These are phyloP conservation scores for Diarsia brunnea DNA, from an alignment of 2,888 invertebrate genomes.

Conservation along the genomic window DNA sequence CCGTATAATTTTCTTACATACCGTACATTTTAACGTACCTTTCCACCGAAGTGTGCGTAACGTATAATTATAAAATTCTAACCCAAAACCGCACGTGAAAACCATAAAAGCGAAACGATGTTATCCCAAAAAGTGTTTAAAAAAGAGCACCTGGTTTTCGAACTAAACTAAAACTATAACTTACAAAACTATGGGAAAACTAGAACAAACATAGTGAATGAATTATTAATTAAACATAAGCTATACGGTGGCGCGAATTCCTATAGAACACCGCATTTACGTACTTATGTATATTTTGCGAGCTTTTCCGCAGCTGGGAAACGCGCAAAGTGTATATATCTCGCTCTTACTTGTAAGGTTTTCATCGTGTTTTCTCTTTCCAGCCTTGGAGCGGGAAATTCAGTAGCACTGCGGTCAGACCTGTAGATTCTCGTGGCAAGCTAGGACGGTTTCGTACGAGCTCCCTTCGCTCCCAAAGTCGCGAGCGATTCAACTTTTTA, in stretches of 20 bases:
- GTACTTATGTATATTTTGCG: conserved; percentile 62
- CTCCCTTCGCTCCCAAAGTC: conserved; percentile 55
- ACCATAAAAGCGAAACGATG: conserved; percentile 18
- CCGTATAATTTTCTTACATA: background rate
- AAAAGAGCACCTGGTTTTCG: conserved; percentile 39
- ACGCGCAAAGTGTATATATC: conserved; percentile 69
- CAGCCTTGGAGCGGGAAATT: conserved; percentile 81
- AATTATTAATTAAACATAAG: conserved; percentile 71
- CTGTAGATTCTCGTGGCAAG: conserved; percentile 85
- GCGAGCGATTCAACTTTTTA: conserved; percentile 65
- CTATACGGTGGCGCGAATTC: conserved; percentile 60
- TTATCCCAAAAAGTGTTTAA: conserved; percentile 42
- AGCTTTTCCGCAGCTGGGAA: conserved; percentile 75
- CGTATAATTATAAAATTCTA: conserved; percentile 24
- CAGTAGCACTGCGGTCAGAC: conserved; percentile 83
- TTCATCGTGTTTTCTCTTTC: conserved; percentile 68
- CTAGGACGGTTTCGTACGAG: conserved; percentile 77
- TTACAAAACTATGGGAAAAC: conserved; percentile 48
- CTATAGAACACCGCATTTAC: conserved; percentile 68
- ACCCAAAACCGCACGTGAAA: conserved; percentile 7
- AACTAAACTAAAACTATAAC: conserved; percentile 34
- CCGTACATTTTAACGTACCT: background rate
- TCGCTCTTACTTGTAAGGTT: conserved; percentile 65
- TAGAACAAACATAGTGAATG: conserved; percentile 64
- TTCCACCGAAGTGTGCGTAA: background rate